Evolutionary conservation across 1,140 invertebrate genomes (phyloP).

Genomic region (Adoxophyes honmai): DNA sequence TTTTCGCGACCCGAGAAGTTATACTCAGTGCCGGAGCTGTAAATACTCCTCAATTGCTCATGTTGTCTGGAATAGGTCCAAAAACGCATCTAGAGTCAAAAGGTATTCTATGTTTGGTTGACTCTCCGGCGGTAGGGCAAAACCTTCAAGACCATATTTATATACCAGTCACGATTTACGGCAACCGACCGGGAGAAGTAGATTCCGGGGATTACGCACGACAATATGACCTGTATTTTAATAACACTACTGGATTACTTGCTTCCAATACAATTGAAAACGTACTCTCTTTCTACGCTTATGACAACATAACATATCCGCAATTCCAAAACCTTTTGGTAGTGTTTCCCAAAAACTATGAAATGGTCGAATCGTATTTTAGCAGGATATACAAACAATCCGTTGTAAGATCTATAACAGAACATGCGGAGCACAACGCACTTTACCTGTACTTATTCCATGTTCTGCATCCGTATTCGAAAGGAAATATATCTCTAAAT

Average conservation of each 20-base stretch:
- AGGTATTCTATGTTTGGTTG: conserved; percentile 71
- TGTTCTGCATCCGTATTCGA: conserved; percentile 74
- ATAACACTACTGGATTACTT: conserved; percentile 46
- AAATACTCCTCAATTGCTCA: conserved; percentile 73
- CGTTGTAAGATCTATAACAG: conserved; percentile 50
- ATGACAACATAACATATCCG: conserved; percentile 35
- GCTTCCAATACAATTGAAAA: conserved; percentile 32
- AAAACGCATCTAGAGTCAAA: conserved; percentile 50
- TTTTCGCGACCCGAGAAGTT: conserved; percentile 70
- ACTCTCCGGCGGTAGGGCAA: conserved; percentile 82
- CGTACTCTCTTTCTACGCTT: conserved; percentile 47
- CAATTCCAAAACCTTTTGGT: conserved; percentile 52
- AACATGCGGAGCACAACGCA: conserved; percentile 55
- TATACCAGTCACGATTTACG: conserved; percentile 42
- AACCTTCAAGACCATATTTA: conserved; percentile 82
- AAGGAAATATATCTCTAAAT: conserved; percentile 62
- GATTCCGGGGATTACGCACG: conserved; percentile 25
- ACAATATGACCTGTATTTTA: conserved; percentile 45
- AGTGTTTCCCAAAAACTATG: conserved; percentile 33
- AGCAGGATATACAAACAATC: conserved; percentile 43
- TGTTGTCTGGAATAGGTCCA: conserved; percentile 68
- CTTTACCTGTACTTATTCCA: conserved; percentile 55
- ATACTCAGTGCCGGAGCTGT: conserved; percentile 74
- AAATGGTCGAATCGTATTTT: conserved; percentile 16
- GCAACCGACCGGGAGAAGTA: conserved; percentile 29